Evolutionary conservation across 2,888 invertebrate species (phyloP).

Genomic region (Rhogogaster chlorosoma): DNA sequence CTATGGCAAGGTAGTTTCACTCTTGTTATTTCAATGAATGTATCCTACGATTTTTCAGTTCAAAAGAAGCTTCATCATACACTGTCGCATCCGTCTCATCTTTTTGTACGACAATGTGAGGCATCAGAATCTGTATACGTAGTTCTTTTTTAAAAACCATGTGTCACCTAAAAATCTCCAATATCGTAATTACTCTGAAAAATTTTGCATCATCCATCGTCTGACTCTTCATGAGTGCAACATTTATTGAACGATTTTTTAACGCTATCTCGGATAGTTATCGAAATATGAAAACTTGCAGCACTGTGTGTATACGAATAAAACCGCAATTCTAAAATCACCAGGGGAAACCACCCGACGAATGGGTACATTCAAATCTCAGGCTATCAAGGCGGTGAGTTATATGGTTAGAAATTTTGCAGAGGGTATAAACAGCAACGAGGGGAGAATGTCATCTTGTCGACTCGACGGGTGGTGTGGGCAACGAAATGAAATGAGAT

Average conservation of each 20-base stretch:
- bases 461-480: not conserved
- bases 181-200: not conserved
- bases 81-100: not conserved
- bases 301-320: no score
- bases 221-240: not conserved
- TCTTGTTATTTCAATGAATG: not conserved
- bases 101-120: not conserved
- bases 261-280: not conserved
- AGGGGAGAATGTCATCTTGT: conserved; percentile 10
- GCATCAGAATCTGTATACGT: not conserved
- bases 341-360: no score
- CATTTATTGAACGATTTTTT: not conserved
- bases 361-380: not conserved
- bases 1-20: not conserved
- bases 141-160: not conserved
- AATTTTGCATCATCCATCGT: not conserved
- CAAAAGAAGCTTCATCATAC: not conserved
- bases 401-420: not conserved
- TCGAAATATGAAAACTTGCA: not conserved
- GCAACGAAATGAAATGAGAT: conserved; percentile 24
- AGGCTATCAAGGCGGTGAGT: not conserved
- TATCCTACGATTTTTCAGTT: not conserved
- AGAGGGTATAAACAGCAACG: conserved; percentile 21
- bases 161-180: not conserved
- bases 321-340: not conserved